phyloP scores from a whole-genome alignment of 2,888 invertebrate species.

The Psococerastis gibbosa region DNA sequence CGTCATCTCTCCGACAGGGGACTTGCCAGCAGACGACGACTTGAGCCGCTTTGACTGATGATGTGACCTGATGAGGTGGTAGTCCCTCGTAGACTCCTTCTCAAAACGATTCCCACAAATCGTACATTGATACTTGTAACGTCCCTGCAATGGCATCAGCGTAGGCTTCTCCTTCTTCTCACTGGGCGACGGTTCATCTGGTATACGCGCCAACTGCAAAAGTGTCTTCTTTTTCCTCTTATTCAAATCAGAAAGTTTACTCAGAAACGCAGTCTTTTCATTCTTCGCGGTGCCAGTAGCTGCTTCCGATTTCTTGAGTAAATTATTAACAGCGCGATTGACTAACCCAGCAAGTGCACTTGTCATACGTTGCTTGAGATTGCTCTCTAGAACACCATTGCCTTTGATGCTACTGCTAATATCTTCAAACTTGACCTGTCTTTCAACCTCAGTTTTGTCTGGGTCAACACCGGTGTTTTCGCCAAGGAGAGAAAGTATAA shows the following conservation, averaged over 20 bases:
- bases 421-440: not conserved
- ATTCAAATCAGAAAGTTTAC: conserved; percentile 1
- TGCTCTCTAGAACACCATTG: not conserved
- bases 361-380: conserved; percentile 7
- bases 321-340: conserved; percentile 4
- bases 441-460: conserved; percentile 6
- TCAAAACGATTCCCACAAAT: conserved; percentile 8
- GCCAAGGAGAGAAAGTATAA: conserved; percentile 21
- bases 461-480: conserved; percentile 17
- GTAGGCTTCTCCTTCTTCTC: not conserved
- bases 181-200: not conserved
- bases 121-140: conserved; percentile 5
- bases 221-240: not conserved
- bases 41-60: not conserved
- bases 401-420: not conserved
- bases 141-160: not conserved
- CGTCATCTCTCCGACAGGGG: not conserved
- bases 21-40: not conserved
- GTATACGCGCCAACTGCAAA: not conserved
- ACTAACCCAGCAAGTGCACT: conserved; percentile 4
- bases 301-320: conserved; percentile 2
- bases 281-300: not conserved
- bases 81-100: conserved; percentile 4
- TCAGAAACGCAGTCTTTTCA: not conserved
- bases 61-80: conserved; percentile 1